Conservation (phyloP, 2,113 vertebrate genomes). For the Notiomystis cincta region DNA sequence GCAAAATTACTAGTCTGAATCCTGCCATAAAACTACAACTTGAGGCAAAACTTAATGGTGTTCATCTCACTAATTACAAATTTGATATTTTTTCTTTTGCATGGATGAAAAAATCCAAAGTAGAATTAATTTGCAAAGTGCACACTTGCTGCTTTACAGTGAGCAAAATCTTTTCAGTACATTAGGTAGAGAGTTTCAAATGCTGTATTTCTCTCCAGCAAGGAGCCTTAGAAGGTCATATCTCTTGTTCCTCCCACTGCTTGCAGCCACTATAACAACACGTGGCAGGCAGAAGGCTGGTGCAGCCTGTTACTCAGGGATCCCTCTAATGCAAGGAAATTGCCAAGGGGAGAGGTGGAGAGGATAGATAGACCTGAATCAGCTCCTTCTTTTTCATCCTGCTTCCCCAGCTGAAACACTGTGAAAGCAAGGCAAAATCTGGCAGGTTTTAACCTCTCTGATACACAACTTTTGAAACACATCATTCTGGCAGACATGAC, state of each 20-base stretch:
- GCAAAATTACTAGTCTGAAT: not conserved
- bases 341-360: not conserved
- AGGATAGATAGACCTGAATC: not conserved
- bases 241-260: not conserved
- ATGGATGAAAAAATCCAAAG: not conserved
- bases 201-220: not conserved
- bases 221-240: not conserved
- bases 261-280: not conserved
- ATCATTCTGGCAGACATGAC: not conserved
- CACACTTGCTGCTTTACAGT: not conserved
- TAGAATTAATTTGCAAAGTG: not conserved
- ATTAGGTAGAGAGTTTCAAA: not conserved
- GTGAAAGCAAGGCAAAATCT: not conserved
- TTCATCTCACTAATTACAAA: not conserved
- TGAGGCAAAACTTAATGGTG: not conserved
- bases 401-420: not conserved
- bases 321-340: not conserved
- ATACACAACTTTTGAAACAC: not conserved
- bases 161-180: not conserved
- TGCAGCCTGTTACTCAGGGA: not conserved
- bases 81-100: not conserved
- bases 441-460: not conserved
- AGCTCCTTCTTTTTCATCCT: not conserved
- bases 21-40: not conserved
- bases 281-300: not conserved